Conservation (phyloP, 1,140 invertebrate genomes). For the Triops cancriformis region DNA sequence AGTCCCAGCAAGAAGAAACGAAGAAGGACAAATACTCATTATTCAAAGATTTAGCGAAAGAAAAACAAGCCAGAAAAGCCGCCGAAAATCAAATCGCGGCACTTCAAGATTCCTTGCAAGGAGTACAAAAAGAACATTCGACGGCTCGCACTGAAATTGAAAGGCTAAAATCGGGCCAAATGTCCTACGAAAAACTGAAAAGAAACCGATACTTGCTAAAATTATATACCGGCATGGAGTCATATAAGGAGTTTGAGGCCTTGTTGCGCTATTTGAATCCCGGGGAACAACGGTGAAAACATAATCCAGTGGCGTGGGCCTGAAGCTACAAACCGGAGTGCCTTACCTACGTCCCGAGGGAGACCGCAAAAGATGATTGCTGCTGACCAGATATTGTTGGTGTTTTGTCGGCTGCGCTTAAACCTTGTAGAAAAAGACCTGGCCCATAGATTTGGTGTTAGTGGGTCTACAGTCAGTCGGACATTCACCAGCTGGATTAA, state of each 20-base stretch:
- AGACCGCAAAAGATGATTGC: not conserved
- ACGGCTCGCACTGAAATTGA: not conserved
- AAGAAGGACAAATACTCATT: not conserved
- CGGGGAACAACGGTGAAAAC: conserved; percentile 7
- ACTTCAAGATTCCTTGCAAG: not conserved
- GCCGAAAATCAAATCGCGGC: too few species aligned
- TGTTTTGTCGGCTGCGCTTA: conserved; percentile 16
- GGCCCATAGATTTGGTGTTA: conserved; percentile 17
- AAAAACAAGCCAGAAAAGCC: not conserved
- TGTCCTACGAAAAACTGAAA: not conserved
- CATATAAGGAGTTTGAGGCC: not conserved
- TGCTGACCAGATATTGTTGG: conserved; percentile 16
- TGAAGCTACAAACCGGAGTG: not conserved
- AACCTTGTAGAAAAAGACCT: conserved; percentile 8
- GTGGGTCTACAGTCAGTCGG: conserved; percentile 13
- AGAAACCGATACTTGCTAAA: not conserved
- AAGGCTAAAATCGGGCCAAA: not conserved
- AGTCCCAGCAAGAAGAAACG: not conserved
- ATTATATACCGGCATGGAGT: too few species aligned
- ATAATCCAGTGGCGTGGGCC: not conserved
- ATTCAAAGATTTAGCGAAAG: not conserved
- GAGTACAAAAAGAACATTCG: not conserved
- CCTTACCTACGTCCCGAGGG: conserved; percentile 2
- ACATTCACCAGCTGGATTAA: conserved; percentile 20
- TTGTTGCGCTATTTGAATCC: conserved; percentile 17